phyloP scores from a whole-genome alignment of 2,888 invertebrate species.

The Molanna angustata region DNA sequence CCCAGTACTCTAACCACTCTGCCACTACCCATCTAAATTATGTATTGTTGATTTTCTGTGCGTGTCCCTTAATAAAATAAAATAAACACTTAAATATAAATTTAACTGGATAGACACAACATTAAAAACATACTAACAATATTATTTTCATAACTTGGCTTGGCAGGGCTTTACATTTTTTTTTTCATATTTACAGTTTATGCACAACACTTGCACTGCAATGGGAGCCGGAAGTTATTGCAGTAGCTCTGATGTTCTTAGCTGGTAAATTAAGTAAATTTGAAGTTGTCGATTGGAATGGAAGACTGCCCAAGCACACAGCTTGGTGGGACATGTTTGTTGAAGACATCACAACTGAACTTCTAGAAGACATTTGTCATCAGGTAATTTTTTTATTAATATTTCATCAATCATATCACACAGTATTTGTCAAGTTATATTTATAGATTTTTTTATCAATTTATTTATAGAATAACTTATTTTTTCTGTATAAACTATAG shows the following conservation, averaged over 20 bases:
- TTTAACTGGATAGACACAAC: no score
- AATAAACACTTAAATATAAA: no score
- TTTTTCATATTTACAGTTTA: constrained; percentile 62
- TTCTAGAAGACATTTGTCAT: constrained; percentile 96
- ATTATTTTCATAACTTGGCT: no score
- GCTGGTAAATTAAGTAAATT: constrained; percentile 95
- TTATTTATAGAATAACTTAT: no score
- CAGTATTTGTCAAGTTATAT: neutral
- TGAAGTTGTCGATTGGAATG: constrained; percentile 91
- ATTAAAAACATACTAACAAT: no score
- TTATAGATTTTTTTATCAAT: no score
- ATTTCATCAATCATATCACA: neutral
- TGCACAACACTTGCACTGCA: constrained; percentile 95
- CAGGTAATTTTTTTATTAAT: constrained; percentile 56
- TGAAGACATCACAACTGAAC: constrained; percentile 89
- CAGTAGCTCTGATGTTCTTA: constrained; percentile 95
- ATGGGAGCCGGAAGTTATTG: constrained; percentile 99
- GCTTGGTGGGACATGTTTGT: constrained; percentile 99
- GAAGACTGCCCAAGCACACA: constrained; percentile 68
- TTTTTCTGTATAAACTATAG: no score
- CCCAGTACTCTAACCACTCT: no score
- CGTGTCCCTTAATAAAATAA: no score
- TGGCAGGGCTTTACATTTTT: no score
- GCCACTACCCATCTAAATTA: no score
- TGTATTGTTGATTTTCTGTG: no score